Conservation (phyloP, 2,113 vertebrate genomes). For the Forbesichthys agassizii region DNA sequence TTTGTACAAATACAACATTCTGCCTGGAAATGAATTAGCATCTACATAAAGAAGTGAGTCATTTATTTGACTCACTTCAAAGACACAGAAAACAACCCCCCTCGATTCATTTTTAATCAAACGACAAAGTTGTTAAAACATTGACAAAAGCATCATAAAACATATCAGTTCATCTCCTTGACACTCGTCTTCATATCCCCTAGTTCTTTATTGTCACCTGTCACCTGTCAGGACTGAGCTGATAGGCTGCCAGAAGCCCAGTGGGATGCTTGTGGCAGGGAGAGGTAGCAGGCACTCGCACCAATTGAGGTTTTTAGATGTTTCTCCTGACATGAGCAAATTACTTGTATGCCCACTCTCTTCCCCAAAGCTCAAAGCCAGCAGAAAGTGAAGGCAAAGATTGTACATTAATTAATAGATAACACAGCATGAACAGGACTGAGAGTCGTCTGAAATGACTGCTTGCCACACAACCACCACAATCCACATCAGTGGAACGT, state of each 20-base stretch:
- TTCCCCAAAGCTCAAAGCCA: not conserved
- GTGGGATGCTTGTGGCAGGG: constrained; percentile 48
- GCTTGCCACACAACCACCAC: constrained; percentile 22
- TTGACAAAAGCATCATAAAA: constrained; percentile 48
- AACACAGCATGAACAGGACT: not conserved
- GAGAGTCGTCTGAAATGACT: constrained; percentile 9
- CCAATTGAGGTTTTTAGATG: constrained; percentile 43
- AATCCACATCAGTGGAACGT: constrained; percentile 7
- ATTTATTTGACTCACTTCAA: too few species aligned
- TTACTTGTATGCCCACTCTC: constrained; percentile 10
- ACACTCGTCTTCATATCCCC: constrained; percentile 34
- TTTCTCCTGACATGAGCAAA: constrained; percentile 40
- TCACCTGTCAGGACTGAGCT: constrained; percentile 56
- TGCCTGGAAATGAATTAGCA: too few species aligned
- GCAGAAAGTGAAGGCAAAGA: not conserved
- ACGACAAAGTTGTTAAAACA: constrained; percentile 26
- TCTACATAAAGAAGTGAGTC: too few species aligned
- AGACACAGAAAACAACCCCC: too few species aligned
- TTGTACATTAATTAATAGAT: not conserved
- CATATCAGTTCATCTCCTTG: constrained; percentile 37
- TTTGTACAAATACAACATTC: too few species aligned
- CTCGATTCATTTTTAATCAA: constrained; percentile 10
- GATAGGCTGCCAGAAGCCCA: constrained; percentile 55
- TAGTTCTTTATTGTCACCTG: constrained; percentile 59
- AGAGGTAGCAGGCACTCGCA: constrained; percentile 41